Percentiles rank a stretch among this genome's conserved stretches.
These are phyloP conservation scores for Luffia ferchaultella DNA, from an alignment of 2,888 invertebrate species.

Conservation along the genomic window DNA sequence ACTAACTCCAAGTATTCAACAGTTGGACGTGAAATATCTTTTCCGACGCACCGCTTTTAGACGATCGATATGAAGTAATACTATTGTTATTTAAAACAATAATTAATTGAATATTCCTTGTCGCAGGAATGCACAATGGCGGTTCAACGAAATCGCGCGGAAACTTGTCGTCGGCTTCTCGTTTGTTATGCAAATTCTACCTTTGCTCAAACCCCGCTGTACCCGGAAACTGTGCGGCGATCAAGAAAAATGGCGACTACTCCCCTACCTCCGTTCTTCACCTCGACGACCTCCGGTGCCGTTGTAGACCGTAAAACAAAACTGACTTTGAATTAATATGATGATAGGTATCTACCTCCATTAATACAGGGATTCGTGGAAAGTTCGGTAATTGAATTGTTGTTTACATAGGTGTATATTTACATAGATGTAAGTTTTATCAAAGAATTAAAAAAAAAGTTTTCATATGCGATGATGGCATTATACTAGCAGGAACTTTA, in stretches of 20 bases:
- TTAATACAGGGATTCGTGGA: no score
- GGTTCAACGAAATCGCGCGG: not conserved
- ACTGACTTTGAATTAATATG: not conserved
- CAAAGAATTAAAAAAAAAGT: no score
- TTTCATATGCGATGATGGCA: no score
- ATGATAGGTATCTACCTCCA: no score
- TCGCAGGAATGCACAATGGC: not conserved
- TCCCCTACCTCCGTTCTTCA: not conserved
- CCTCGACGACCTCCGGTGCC: no score
- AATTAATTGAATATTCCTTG: not conserved
- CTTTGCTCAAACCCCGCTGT: conserved; percentile 27
- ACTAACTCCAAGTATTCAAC: no score
- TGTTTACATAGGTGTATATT: no score
- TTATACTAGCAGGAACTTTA: no score
- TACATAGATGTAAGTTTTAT: no score
- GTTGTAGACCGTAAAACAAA: not conserved
- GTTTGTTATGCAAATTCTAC: conserved; percentile 50
- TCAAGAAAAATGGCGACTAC: not conserved
- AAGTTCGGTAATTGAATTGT: no score
- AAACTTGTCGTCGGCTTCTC: conserved; percentile 15
- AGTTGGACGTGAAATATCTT: no score
- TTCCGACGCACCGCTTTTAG: no score
- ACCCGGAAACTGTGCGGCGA: not conserved
- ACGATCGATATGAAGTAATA: not conserved
- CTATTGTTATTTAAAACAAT: not conserved